A percentile compares a stretch with the other conserved stretches of the same genome.
Evolutionary conservation across 2,888 invertebrate genomes (phyloP).

Genomic region (Ochlodes sylvanus): DNA sequence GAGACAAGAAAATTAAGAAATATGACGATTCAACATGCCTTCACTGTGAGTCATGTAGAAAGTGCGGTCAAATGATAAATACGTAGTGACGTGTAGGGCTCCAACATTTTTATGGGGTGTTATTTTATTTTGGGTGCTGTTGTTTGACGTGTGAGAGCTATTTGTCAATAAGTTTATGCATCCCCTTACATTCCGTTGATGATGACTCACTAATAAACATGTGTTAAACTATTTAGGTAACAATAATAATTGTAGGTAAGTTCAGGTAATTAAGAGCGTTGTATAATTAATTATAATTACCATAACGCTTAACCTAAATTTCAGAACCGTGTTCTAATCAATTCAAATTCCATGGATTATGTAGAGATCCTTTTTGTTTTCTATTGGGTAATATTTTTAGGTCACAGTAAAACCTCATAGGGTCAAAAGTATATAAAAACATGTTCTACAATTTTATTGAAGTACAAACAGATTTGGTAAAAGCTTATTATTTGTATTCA

Average conservation of each 20-base stretch:
- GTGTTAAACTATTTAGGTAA: neutral
- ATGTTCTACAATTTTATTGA: too few species aligned
- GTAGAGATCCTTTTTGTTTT: too few species aligned
- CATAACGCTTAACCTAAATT: too few species aligned
- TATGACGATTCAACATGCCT: constrained; percentile 69
- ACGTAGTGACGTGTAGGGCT: constrained; percentile 38
- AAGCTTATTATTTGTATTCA: constrained; percentile 21
- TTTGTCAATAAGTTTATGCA: constrained; percentile 47
- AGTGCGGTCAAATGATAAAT: constrained; percentile 54
- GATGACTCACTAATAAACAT: constrained; percentile 50
- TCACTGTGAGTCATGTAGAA: constrained; percentile 70
- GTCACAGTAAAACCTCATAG: too few species aligned
- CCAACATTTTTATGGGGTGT: constrained; percentile 36
- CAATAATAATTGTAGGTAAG: neutral
- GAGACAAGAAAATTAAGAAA: constrained; percentile 46
- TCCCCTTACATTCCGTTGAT: constrained; percentile 45
- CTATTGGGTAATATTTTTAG: too few species aligned
- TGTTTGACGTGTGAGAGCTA: constrained; percentile 37
- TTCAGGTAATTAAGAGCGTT: too few species aligned
- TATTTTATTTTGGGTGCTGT: constrained; percentile 37
- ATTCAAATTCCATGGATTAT: too few species aligned
- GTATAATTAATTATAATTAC: too few species aligned
- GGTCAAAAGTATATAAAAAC: too few species aligned
- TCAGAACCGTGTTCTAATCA: too few species aligned
- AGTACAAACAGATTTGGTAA: constrained; percentile 18